Conservation (phyloP, 2,797 vertebrate genomes). For the Luscinia megarhynchos region DNA sequence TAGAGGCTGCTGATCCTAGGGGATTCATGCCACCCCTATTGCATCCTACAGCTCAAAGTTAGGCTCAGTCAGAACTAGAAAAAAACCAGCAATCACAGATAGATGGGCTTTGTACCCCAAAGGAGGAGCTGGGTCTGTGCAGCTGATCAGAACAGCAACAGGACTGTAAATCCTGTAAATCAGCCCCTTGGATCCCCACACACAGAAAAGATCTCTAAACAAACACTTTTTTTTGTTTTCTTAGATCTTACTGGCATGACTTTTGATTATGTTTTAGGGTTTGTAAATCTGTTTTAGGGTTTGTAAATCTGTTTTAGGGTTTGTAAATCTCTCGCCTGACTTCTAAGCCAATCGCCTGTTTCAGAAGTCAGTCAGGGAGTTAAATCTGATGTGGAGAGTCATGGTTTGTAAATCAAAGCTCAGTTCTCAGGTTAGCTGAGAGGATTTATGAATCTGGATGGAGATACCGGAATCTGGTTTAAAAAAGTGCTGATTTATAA, state of each 20-base stretch:
- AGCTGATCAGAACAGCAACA: neutral
- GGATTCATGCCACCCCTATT: neutral
- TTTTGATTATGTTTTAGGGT: conserved; percentile 37
- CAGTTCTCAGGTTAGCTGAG: conserved; percentile 35
- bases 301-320: conserved; percentile 58
- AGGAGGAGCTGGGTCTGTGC: neutral
- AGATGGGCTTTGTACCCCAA: neutral
- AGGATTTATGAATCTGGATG: conserved; percentile 65
- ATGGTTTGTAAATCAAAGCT: conserved; percentile 61
- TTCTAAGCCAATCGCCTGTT: conserved; percentile 53
- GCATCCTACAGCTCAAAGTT: neutral
- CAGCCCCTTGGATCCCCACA: neutral
- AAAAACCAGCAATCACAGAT: neutral
- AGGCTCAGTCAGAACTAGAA: neutral
- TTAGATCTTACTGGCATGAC: conserved; percentile 5
- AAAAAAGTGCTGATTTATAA: conserved; percentile 44
- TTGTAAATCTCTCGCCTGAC: conserved; percentile 61
- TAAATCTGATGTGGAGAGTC: conserved; percentile 58
- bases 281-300: conserved; percentile 59
- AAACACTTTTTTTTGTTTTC: neutral
- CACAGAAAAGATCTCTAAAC: conserved; percentile 34
- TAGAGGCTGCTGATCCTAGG: fast-evolving
- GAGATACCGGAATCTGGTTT: conserved; percentile 57
- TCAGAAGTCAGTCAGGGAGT: conserved; percentile 58
- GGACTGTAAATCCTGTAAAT: neutral